Evolutionary conservation across 2,797 vertebrate genomes (phyloP).

Genomic region (Platyrinchus mystaceus): DNA sequence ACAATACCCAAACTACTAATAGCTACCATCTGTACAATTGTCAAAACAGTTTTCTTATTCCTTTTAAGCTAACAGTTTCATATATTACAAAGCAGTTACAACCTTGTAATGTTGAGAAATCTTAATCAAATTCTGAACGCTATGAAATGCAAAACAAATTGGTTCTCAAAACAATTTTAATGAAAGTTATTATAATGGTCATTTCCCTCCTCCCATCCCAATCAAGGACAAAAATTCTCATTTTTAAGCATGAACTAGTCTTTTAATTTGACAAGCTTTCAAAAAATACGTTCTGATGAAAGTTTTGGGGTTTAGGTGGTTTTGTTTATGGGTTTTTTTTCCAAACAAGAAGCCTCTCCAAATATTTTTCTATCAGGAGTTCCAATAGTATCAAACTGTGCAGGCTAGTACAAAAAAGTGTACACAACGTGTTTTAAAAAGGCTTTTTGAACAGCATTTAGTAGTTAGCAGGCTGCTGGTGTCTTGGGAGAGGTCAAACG

Average conservation of each 20-base stretch:
- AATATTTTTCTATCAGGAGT: constrained; percentile 47
- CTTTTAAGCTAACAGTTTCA: constrained; percentile 45
- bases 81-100: constrained; percentile 72
- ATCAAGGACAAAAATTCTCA: constrained; percentile 60
- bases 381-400: constrained; percentile 68
- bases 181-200: constrained; percentile 48
- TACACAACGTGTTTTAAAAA: constrained; percentile 65
- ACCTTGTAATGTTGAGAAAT: constrained; percentile 44
- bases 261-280: constrained; percentile 60
- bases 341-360: constrained; percentile 70
- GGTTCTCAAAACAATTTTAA: constrained; percentile 69
- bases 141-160: constrained; percentile 68
- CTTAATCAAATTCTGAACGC: constrained; percentile 53
- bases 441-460: constrained; percentile 79
- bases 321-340: background rate
- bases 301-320: background rate
- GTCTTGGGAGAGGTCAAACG: constrained; percentile 87
- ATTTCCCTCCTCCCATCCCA: constrained; percentile 60
- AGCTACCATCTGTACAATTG: constrained; percentile 61
- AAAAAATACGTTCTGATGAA: constrained; percentile 25
- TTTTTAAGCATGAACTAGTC: background rate
- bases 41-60: constrained; percentile 28
- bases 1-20: constrained; percentile 42
- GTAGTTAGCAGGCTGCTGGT: constrained; percentile 86
- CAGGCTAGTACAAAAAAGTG: constrained; percentile 65